A percentile compares a stretch with the other conserved stretches of the same genome.
phyloP scores from a whole-genome alignment of 2,888 invertebrate species.

The Andrena bucephala region DNA sequence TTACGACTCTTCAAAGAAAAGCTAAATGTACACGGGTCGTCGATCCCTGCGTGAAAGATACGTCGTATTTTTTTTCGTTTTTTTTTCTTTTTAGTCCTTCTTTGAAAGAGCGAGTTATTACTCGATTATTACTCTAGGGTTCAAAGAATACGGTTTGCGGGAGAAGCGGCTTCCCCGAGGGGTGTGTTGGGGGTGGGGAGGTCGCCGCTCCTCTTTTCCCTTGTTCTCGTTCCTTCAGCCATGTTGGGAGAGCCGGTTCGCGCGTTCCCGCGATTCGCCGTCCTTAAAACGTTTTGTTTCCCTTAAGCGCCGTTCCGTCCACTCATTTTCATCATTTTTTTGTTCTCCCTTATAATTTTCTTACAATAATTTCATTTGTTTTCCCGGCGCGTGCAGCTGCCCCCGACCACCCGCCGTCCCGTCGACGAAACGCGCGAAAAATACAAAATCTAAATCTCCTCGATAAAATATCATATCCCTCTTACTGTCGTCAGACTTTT shows the following conservation, averaged over 20 bases:
- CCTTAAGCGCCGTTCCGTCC: constrained; percentile 50
- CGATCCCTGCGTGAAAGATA: constrained; percentile 73
- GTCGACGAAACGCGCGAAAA: constrained; percentile 79
- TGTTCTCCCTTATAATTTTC: constrained; percentile 28
- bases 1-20: constrained; percentile 76
- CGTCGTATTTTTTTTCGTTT: constrained; percentile 42
- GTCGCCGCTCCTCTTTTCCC: constrained; percentile 38
- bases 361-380: constrained; percentile 42
- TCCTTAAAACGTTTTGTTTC: constrained; percentile 59
- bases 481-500: constrained; percentile 53
- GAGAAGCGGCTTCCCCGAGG: constrained; percentile 63
- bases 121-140: constrained; percentile 79
- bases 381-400: constrained; percentile 45
- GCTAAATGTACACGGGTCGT: constrained; percentile 74
- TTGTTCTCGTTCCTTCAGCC: constrained; percentile 44
- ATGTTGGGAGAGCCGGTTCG: constrained; percentile 38
- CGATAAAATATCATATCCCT: constrained; percentile 81
- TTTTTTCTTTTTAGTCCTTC: constrained; percentile 49
- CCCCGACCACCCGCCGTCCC: constrained; percentile 75
- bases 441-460: constrained; percentile 84
- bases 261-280: constrained; percentile 62
- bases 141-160: constrained; percentile 77
- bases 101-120: constrained; percentile 62
- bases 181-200: constrained; percentile 52
- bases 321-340: not conserved